Base-by-base conservation (phyloP, 2,113 vertebrate species). In the Labeo rohita region DNA sequence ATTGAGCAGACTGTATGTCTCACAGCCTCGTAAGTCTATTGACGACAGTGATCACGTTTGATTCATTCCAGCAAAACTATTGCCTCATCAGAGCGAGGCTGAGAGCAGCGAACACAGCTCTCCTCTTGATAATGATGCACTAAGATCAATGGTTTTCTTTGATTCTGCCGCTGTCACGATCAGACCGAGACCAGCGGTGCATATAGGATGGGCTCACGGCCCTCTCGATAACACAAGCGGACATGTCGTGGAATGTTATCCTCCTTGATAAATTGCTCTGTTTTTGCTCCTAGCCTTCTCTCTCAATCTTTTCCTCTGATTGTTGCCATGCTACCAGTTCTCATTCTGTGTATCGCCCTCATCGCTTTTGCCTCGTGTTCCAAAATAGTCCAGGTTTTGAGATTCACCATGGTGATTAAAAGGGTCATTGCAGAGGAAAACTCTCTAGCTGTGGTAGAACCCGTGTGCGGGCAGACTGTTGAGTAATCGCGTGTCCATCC, bases 251-350 rank as follows among this genome's bases (percentile, higher is more conserved):
- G 21, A 74, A 49, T 75, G 72, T 23, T 72, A 10, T 49, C 43
- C 72, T 49, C 43, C 72, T 49, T 8, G 72, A 74, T 74, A 23
- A 74, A 49, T 47, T 15, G 28, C 65, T 43, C 68, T 72, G 8
- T 9, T 72, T 43, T 45, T 8, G 72, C 72, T 13, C 21, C 5
- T 2, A n/a, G 56, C 21, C 21, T 45, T 66, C 54, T 68, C 47
- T 18, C 50, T 23, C n/a, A 49, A 43, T 50, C 34, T 74, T 47
- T 63, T 72, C 16, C 50, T 59, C 23, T 66, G 65, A 36, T 79
- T 34, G 45, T 75, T 86, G 15, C 66, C n/a, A 87, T 80, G 49
- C 52, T 39, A 34, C 78, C 54, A 45, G 28, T 59, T 61, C 49
- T 54, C 70, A 74, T 61, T 21, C 56, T 78, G 50, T 54, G 34